Percentiles rank a stretch among this genome's conserved stretches.
Conservation (phyloP, 2,797 vertebrate species). For the Vireo griseus region DNA sequence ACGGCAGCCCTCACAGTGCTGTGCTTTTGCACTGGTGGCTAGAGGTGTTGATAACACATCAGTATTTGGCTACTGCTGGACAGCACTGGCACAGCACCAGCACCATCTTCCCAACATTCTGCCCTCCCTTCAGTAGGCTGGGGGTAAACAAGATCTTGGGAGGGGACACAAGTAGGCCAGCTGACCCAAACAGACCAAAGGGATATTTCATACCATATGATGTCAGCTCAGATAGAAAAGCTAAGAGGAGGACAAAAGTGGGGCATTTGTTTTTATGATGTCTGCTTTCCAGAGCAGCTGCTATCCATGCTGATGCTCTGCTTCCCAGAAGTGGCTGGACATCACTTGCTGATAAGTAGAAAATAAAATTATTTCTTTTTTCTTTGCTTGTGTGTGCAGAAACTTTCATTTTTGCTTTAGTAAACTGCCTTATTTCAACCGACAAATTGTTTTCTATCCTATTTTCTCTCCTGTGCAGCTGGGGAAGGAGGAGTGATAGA, state of each 20-base stretch:
- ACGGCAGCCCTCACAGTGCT: not conserved
- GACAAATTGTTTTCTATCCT: not conserved
- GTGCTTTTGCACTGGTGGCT: not conserved
- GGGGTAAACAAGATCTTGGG: not conserved
- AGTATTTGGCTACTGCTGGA: not conserved
- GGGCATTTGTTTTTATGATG: too few relatives aligned
- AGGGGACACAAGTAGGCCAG: not conserved
- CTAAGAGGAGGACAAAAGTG: not conserved
- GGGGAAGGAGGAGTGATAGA: not conserved
- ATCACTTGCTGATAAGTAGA: not conserved
- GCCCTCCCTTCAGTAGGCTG: not conserved
- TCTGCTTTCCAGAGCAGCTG: accelerated
- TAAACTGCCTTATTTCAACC: not conserved
- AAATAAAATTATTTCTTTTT: not conserved
- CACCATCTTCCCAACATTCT: accelerated
- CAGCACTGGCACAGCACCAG: not conserved
- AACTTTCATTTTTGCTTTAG: not conserved
- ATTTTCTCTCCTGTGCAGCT: not conserved
- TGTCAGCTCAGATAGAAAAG: not conserved
- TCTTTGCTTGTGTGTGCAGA: not conserved
- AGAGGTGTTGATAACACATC: not conserved
- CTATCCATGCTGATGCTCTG: accelerated
- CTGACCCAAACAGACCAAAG: not conserved
- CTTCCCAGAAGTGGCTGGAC: not conserved
- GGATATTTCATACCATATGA: not conserved